These are phyloP conservation scores for Agrilus cyanescens DNA, from an alignment of 2,888 invertebrate genomes.

Conservation along the genomic window DNA sequence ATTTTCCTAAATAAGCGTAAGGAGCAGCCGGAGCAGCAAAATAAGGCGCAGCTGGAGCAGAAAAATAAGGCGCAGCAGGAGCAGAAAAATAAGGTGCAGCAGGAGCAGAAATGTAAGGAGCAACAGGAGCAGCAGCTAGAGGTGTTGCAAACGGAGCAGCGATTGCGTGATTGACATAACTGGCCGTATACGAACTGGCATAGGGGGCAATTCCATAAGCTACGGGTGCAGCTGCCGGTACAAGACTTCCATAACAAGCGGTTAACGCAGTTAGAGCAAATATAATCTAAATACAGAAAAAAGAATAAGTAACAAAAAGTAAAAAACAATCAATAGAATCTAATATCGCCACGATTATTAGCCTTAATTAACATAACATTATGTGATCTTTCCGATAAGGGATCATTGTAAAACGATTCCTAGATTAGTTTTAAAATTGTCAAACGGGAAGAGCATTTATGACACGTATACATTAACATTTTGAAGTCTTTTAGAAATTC, in stretches of 20 bases:
- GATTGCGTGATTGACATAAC: slow-evolving; percentile 62
- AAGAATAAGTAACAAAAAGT: too few species aligned
- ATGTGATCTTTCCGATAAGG: too few species aligned
- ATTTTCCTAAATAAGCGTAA: slow-evolving; percentile 26
- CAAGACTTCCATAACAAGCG: slow-evolving; percentile 26
- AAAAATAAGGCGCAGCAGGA: slow-evolving; percentile 16
- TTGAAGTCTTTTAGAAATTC: too few species aligned
- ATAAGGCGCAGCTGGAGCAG: slow-evolving; percentile 4
- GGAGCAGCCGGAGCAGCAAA: slow-evolving; percentile 34
- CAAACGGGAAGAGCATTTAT: too few species aligned
- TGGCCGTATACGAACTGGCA: slow-evolving; percentile 64
- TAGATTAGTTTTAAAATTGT: too few species aligned
- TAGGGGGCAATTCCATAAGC: slow-evolving; percentile 54
- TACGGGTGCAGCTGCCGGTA: slow-evolving; percentile 34
- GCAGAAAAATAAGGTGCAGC: slow-evolving; percentile 19
- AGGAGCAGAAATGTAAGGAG: slow-evolving; percentile 24
- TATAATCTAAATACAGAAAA: too few species aligned
- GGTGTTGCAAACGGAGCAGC: slow-evolving; percentile 48
- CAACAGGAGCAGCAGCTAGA: slow-evolving; percentile 24
- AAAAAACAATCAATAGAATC: too few species aligned
- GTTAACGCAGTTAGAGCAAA: slow-evolving; percentile 11
- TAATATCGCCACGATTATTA: too few species aligned
- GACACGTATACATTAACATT: too few species aligned
- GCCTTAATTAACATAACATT: too few species aligned
- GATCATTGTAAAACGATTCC: too few species aligned